Percentiles rank a stretch among this genome's conserved stretches.
phyloP scores from a whole-genome alignment of 1,140 invertebrate species.

The Calycopis cecrops region DNA sequence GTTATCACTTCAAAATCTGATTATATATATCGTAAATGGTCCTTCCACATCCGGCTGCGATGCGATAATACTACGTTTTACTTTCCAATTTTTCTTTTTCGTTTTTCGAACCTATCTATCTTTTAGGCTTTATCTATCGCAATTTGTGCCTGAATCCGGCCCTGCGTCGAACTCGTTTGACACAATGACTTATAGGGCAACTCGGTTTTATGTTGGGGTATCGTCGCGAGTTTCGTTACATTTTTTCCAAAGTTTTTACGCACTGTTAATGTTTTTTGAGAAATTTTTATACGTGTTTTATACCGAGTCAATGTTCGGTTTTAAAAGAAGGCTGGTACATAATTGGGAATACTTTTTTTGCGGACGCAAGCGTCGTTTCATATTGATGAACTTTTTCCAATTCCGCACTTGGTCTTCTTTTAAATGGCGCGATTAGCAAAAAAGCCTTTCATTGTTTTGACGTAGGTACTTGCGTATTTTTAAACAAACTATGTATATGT shows the following conservation, averaged over 20 bases:
- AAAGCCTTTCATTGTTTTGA: no score
- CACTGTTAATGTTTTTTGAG: slow-evolving; percentile 39
- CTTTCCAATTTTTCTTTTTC: no score
- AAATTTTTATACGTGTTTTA: slow-evolving; percentile 43
- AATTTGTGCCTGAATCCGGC: neutral
- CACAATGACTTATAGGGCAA: slow-evolving; percentile 66
- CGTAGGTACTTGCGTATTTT: no score
- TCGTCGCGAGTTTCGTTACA: slow-evolving; percentile 4
- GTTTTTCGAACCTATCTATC: no score
- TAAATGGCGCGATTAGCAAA: neutral
- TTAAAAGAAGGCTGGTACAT: slow-evolving; percentile 62
- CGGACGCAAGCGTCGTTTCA: slow-evolving; percentile 54
- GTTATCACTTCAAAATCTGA: no score
- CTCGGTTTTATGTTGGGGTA: slow-evolving; percentile 53
- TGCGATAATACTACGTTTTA: no score
- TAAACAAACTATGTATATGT: no score
- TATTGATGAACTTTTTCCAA: slow-evolving; percentile 55
- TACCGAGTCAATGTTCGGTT: slow-evolving; percentile 45
- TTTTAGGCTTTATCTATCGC: no score
- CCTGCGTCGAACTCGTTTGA: slow-evolving; percentile 49
- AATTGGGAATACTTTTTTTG: slow-evolving; percentile 62
- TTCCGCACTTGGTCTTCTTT: neutral
- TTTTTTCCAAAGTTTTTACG: slow-evolving; percentile 53
- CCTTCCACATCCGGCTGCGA: no score
- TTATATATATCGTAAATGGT: no score